Conservation (phyloP, 2,113 vertebrate genomes). For the Ammodramus savannarum region DNA sequence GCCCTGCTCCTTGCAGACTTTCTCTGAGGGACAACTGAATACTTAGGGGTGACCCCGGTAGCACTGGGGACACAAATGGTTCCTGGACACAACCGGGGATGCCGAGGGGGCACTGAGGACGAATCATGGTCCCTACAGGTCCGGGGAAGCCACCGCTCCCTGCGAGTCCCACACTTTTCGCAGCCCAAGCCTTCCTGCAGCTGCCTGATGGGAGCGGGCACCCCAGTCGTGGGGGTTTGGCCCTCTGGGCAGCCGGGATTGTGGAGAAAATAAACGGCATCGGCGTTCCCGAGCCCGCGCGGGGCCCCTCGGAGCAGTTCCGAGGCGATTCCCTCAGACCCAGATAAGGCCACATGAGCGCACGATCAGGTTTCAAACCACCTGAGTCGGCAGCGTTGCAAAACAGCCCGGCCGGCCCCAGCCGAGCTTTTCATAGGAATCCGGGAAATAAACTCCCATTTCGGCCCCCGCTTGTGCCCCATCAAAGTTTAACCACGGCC, state of each 20-base stretch:
- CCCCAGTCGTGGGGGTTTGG: fast-evolving
- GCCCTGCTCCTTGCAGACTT: not conserved
- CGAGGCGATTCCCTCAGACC: not conserved
- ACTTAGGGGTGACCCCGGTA: not conserved
- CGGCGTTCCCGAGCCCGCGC: not conserved
- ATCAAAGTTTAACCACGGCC: not conserved
- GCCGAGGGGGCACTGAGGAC: not conserved
- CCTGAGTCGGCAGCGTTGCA: slow-evolving; percentile 21
- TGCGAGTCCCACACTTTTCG: not conserved
- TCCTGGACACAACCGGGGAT: not conserved
- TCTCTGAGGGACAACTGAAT: not conserved
- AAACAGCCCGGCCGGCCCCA: not conserved
- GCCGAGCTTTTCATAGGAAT: not conserved
- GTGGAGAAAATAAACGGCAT: not conserved
- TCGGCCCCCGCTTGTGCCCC: not conserved
- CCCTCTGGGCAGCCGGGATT: not conserved
- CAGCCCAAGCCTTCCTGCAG: not conserved
- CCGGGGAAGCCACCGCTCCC: fast-evolving
- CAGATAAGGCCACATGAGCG: slow-evolving; percentile 19
- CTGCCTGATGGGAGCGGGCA: fast-evolving
- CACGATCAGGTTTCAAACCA: slow-evolving; percentile 14
- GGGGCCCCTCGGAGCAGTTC: not conserved
- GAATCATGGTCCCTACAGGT: too few species aligned
- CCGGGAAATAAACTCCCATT: not conserved
- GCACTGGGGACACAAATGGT: not conserved